Base-by-base conservation (phyloP, 1,140 invertebrate genomes). In the Mercenaria mercenaria region DNA sequence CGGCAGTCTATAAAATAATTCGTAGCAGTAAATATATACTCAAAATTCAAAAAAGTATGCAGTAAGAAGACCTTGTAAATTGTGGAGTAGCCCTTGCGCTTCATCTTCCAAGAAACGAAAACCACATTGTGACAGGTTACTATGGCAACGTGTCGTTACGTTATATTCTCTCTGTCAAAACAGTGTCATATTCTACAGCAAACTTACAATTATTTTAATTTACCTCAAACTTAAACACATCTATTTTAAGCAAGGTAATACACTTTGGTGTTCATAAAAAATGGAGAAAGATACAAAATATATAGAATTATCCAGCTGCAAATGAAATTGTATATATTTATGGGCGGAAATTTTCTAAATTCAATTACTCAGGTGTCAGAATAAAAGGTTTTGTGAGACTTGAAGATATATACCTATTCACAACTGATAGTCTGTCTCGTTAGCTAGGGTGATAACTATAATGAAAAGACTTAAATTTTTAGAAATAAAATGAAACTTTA, bases 161-260 rank as follows among this genome's bases (percentile, higher is more conserved):
- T n/a, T n/a, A n/a, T n/a, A n/a, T n/a, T n/a, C n/a, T n/a, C 1
- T 29, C 4, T 64, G 67, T 72, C 67, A 39, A 72, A 39, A 72
- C 67, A 37, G 34, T 39, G 67, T 72, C 67, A 72, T 72, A 72
- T 37, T 72, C 34, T 39, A n/a, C 13, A 72, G 11, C 15, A 72
- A 72, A 72, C 34, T 15, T 20, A 41, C 34, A 72, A 72, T 72
- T 72, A 72, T 72, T 39, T 39, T 39, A 72, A 72, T 72, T 72
- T 37, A 39, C 34, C 39, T 37, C 67, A 39, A 37, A 72, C 11
- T 72, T 20, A 39, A 72, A 4, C 29, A 37, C 29, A 72, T 37
- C 34, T 39, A 64, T 64, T 64, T n/a, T 29, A 64, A 18, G 67
- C 37, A 72, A 72, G 11, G 8, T 72, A 72, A 72, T 72, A 72